Conservation (phyloP, 2,797 vertebrate species). For the Lagorchestes hirsutus region DNA sequence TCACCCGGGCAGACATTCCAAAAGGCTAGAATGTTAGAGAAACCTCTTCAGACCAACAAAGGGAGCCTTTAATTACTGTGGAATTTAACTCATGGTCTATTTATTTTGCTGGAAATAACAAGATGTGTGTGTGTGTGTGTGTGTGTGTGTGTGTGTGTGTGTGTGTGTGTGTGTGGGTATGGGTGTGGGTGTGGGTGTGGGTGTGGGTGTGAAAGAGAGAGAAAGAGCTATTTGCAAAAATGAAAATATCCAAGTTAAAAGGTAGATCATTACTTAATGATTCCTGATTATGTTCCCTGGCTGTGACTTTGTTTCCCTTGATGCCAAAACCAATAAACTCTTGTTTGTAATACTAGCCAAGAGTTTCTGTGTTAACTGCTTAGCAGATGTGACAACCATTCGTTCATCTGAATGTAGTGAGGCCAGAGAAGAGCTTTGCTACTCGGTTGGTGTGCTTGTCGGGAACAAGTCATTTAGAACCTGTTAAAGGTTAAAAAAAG, state of each 20-base stretch:
- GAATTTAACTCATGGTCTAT: slow-evolving; percentile 13
- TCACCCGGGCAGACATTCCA: background rate
- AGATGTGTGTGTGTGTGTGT: background rate
- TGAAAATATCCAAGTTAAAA: slow-evolving; percentile 13
- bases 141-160: too few relatives aligned
- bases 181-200: too few relatives aligned
- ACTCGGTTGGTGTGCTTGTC: slow-evolving; percentile 25
- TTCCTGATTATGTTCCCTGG: slow-evolving; percentile 20
- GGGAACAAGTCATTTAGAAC: slow-evolving; percentile 53
- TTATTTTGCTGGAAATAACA: slow-evolving; percentile 48
- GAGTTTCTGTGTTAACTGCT: slow-evolving; percentile 36
- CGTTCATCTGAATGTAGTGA: slow-evolving; percentile 40
- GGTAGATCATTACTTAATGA: background rate
- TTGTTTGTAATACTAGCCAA: slow-evolving; percentile 29
- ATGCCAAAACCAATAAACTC: slow-evolving; percentile 40
- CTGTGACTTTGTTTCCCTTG: slow-evolving; percentile 16
- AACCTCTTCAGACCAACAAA: slow-evolving; percentile 8
- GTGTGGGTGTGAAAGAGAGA: background rate
- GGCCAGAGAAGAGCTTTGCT: slow-evolving; percentile 34
- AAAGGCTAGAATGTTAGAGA: slow-evolving; percentile 28
- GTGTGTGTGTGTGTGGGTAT: background rate
- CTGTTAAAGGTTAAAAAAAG: slow-evolving; percentile 23
- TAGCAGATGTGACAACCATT: slow-evolving; percentile 27
- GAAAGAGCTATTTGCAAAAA: background rate
- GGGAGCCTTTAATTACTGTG: background rate